These are phyloP conservation scores for Leptinotarsa undecemlineata DNA, from an alignment of 1,140 invertebrate genomes.

Conservation along the genomic window DNA sequence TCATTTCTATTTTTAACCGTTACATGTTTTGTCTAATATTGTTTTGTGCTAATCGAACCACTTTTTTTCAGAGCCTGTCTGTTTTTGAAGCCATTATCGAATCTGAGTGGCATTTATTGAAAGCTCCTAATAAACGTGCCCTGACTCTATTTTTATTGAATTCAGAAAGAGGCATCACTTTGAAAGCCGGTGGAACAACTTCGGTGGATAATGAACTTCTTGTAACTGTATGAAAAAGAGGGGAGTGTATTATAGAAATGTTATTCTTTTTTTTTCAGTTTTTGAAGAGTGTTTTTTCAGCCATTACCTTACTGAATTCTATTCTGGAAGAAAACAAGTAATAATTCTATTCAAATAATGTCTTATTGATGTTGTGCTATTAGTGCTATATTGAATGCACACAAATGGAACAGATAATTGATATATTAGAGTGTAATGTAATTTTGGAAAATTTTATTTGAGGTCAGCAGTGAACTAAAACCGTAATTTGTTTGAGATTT, in stretches of 20 bases:
- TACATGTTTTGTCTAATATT: too few relatives aligned
- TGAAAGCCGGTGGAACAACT: slow-evolving; percentile 22
- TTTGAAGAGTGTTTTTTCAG: slow-evolving; percentile 22
- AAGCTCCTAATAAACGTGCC: slow-evolving; percentile 23
- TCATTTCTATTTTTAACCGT: too few relatives aligned
- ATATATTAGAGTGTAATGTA: too few relatives aligned
- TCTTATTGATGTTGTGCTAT: background rate
- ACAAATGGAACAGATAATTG: too few relatives aligned
- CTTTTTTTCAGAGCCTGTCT: slow-evolving; percentile 22
- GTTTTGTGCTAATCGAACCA: too few relatives aligned
- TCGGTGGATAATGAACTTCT: slow-evolving; percentile 24
- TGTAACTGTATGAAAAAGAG: background rate
- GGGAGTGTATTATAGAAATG: background rate
- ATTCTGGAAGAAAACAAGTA: slow-evolving; percentile 9
- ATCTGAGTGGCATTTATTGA: slow-evolving; percentile 30
- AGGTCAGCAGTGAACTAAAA: too few relatives aligned
- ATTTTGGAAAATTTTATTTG: too few relatives aligned
- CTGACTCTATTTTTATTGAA: slow-evolving; percentile 28
- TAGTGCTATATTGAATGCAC: too few relatives aligned
- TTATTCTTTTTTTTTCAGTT: slow-evolving; percentile 24
- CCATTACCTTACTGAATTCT: slow-evolving; percentile 20
- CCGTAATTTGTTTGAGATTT: too few relatives aligned
- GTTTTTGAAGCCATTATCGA: slow-evolving; percentile 21
- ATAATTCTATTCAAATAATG: background rate
- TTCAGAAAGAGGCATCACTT: slow-evolving; percentile 19